phyloP scores from a whole-genome alignment of 2,797 vertebrate genomes.

The Sebastes iracundus region DNA sequence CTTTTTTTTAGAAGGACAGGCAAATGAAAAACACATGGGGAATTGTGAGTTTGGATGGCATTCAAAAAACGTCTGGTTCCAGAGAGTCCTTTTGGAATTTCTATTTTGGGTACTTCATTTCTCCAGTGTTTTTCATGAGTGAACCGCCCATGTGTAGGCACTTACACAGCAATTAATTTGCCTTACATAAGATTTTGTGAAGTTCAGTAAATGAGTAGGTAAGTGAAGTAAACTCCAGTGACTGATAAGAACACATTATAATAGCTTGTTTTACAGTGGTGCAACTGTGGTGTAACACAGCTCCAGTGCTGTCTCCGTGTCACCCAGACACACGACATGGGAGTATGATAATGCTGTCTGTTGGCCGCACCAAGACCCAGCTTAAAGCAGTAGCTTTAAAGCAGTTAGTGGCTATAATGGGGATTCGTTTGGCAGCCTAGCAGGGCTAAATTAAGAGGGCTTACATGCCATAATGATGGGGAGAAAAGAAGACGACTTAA shows the following conservation, averaged over 20 bases:
- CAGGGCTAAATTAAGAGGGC: constrained; percentile 73
- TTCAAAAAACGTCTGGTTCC: constrained; percentile 71
- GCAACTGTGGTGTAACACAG: constrained; percentile 9
- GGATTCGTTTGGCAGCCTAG: constrained; percentile 64
- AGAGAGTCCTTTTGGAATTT: constrained; percentile 69
- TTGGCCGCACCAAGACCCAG: constrained; percentile 33
- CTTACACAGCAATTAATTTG: constrained; percentile 34
- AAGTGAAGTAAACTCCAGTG: constrained; percentile 4
- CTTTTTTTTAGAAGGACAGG: constrained; percentile 47
- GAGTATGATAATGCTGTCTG: constrained; percentile 33
- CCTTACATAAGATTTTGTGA: constrained; percentile 24
- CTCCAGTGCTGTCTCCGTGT: constrained; percentile 22
- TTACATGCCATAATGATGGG: constrained; percentile 69
- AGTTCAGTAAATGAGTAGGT: constrained; percentile 37
- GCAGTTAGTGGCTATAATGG: constrained; percentile 64
- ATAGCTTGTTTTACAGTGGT: constrained; percentile 23
- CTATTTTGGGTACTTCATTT: constrained; percentile 65
- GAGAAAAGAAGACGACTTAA: constrained; percentile 60
- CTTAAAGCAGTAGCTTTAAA: constrained; percentile 65
- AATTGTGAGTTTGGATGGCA: constrained; percentile 63
- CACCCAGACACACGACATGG: constrained; percentile 21
- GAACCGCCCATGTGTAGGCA: constrained; percentile 27
- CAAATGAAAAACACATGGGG: constrained; percentile 81
- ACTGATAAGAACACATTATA: constrained; percentile 21
- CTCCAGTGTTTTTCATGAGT: constrained; percentile 53